A percentile compares a stretch with the other conserved stretches of the same genome.
Evolutionary conservation across 1,140 invertebrate genomes (phyloP).

Genomic region (Pomphorhynchus laevis): DNA sequence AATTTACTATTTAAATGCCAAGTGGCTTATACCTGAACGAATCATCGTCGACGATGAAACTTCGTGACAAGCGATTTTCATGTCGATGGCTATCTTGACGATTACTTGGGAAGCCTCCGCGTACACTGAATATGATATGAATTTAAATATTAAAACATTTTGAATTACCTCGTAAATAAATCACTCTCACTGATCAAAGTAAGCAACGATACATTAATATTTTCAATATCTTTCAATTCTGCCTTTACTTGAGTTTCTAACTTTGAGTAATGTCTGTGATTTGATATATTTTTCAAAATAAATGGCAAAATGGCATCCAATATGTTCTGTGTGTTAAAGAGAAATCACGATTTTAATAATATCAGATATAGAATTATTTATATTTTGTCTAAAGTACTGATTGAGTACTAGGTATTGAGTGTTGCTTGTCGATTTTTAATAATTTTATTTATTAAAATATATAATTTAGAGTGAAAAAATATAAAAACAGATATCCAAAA

Average conservation of each 20-base stretch:
- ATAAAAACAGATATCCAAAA: no score
- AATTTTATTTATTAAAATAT: no score
- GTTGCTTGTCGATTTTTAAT: no score
- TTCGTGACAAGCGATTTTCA: slow-evolving; percentile 8
- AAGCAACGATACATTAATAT: slow-evolving; percentile 9
- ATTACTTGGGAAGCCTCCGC: background rate
- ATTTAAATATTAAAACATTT: background rate
- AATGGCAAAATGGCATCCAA: slow-evolving; percentile 73
- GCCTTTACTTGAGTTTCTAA: background rate
- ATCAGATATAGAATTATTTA: background rate
- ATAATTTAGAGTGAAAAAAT: no score
- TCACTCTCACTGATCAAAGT: slow-evolving; percentile 8
- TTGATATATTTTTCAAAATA: slow-evolving; percentile 21
- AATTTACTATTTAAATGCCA: background rate
- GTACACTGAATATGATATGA: background rate
- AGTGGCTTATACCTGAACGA: background rate
- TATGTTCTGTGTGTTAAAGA: slow-evolving; percentile 34
- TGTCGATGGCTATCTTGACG: no score
- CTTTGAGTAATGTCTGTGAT: slow-evolving; percentile 37
- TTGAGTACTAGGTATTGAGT: no score
- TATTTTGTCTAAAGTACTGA: no score
- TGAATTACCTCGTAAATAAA: slow-evolving; percentile 7
- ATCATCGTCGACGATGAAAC: slow-evolving; percentile 8
- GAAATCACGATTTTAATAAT: slow-evolving; percentile 2
- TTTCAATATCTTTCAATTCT: slow-evolving; percentile 1